phyloP scores from a whole-genome alignment of 2,113 vertebrate genomes.

The Pholis gunnellus region DNA sequence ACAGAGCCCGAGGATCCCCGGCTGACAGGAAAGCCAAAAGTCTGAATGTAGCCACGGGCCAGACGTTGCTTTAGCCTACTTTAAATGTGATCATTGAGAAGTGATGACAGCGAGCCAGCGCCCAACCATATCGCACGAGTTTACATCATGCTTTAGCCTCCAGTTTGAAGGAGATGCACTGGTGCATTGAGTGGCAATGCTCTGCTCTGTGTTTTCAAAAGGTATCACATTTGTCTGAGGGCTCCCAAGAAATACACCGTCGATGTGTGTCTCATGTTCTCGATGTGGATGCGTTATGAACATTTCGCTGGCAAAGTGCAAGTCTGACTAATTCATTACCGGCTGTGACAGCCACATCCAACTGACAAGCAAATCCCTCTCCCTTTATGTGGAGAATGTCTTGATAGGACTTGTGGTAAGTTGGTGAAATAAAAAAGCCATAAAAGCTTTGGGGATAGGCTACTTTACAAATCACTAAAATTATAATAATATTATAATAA shows the following conservation, averaged over 20 bases:
- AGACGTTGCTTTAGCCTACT: constrained; percentile 47
- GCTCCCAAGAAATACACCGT: constrained; percentile 45
- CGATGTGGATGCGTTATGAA: constrained; percentile 60
- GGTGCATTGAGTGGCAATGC: neutral
- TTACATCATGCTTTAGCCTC: constrained; percentile 47
- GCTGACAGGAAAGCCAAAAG: constrained; percentile 60
- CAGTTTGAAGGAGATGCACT: constrained; percentile 5
- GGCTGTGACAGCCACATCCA: constrained; percentile 53
- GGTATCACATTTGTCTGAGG: constrained; percentile 27
- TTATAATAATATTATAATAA: neutral
- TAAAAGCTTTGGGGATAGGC: neutral
- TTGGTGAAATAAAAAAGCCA: constrained; percentile 4
- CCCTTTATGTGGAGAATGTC: constrained; percentile 40
- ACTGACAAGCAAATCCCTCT: constrained; percentile 52
- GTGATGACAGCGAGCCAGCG: constrained; percentile 53
- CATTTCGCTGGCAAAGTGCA: constrained; percentile 54
- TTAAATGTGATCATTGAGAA: constrained; percentile 56
- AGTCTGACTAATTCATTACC: constrained; percentile 66
- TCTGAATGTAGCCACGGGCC: constrained; percentile 52
- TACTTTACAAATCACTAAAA: neutral
- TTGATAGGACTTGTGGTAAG: constrained; percentile 6
- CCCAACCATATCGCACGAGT: constrained; percentile 11
- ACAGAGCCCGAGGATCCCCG: constrained; percentile 46
- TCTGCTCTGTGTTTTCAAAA: constrained; percentile 25
- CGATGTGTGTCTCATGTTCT: constrained; percentile 53